Evolutionary conservation across 1,140 invertebrate genomes (phyloP), one percentile per base, ranked within the genome.

Genomic region (Calephelis nemesis): DNA sequence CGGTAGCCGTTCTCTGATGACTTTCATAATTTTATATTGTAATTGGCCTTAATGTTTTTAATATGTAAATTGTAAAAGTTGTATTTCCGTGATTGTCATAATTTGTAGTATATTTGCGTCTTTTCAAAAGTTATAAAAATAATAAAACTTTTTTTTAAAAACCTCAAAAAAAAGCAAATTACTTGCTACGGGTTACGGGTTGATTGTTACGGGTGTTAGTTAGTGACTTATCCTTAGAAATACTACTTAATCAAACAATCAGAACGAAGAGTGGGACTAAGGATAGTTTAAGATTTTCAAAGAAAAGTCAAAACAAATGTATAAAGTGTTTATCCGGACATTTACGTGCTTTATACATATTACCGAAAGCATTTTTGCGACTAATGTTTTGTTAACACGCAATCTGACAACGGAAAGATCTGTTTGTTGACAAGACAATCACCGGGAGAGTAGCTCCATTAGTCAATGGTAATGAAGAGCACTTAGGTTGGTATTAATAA

Each of bases 341-440:
- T 45, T 45, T 7, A 7, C 42, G 42, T 45, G 42, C 6, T 45
- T 45, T 9, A 30, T 45, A 45, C 42, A 9, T 45, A 9, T 52
- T 19, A 52, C 11, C 9, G 50, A 52, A 52, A 50, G 50, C 15
- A 52, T 52, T 52, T 52, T 19, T 9, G 50, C 15, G 9, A 8
- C 50, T 52, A 52, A 52, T 52, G 50, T 52, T 52, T 52, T 52
- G 13, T 52, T 52, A 52, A 52, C 50, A 52, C 50, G 50, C 50
- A 15, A 52, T 52, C 15, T 52, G 50, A 52, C 15, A 15, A 15
- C 50, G 50, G 50, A 13, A 52, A 52, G 15, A 50, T 50, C 48
- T 52, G 13, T 52, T 52, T 52, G 50, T 52, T 15, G 50, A 52
- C 15, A 52, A 52, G 13, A 52, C 50, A 52, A 52, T 52, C 50